Evolutionary conservation across 2,888 invertebrate species (phyloP).

Genomic region (Craniophora ligustri): DNA sequence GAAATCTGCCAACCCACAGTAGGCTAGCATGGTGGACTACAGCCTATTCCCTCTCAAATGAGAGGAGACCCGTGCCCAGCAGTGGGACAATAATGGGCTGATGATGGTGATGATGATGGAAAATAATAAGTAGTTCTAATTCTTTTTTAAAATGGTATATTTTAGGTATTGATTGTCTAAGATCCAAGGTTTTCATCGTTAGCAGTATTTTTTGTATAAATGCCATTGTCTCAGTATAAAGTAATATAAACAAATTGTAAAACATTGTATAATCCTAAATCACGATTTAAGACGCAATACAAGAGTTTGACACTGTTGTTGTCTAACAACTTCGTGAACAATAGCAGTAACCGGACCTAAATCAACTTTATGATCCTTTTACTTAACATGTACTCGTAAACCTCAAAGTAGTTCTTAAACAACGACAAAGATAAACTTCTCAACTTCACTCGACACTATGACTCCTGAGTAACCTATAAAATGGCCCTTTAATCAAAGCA

Average conservation of each 20-base stretch:
- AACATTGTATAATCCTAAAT: not conserved
- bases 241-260: not conserved
- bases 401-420: constrained; percentile 22
- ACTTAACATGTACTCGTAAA: constrained; percentile 27
- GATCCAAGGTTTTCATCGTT: too few species aligned
- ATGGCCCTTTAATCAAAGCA: constrained; percentile 51
- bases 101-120: too few species aligned
- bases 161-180: too few species aligned
- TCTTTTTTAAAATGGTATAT: too few species aligned
- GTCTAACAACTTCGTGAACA: not conserved
- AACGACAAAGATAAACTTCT: constrained; percentile 39
- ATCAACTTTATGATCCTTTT: constrained; percentile 24
- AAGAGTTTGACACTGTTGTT: not conserved
- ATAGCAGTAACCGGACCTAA: constrained; percentile 24
- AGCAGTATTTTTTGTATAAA: too few species aligned
- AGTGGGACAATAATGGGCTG: too few species aligned
- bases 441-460: constrained; percentile 35
- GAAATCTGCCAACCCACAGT: too few species aligned
- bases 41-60: too few species aligned
- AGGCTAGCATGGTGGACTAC: too few species aligned
- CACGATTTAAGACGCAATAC: not conserved
- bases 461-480: constrained; percentile 51
- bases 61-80: too few species aligned
- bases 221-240: too few species aligned
- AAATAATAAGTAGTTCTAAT: too few species aligned